These are phyloP conservation scores for Pantherophis alleghaniensis DNA, from an alignment of 2,797 vertebrate genomes.

Conservation along the genomic window DNA sequence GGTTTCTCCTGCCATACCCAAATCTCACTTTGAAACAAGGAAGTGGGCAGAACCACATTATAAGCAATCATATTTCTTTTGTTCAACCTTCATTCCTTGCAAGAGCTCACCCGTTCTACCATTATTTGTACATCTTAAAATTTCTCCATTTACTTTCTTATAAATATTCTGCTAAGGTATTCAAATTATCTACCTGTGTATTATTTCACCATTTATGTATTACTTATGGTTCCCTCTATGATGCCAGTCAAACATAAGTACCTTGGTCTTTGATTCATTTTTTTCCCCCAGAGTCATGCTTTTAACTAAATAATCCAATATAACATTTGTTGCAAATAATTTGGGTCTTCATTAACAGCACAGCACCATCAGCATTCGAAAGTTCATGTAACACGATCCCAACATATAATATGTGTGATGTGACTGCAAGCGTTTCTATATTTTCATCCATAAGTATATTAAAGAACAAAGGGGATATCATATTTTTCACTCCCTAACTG, in stretches of 20 bases:
- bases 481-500: not conserved
- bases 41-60: not conserved
- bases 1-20: not conserved
- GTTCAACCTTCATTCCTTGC: not conserved
- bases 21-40: not conserved
- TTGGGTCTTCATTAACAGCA: not conserved
- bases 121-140: not conserved
- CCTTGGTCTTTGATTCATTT: not conserved
- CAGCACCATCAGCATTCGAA: not conserved
- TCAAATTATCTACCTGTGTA: not conserved
- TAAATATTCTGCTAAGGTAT: not conserved
- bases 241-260: not conserved
- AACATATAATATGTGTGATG: not conserved
- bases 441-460: not conserved
- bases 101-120: not conserved
- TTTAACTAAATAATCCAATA: not conserved
- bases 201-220: not conserved
- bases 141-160: not conserved
- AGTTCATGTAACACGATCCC: not conserved
- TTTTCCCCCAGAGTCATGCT: not conserved
- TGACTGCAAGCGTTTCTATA: not conserved
- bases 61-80: not conserved
- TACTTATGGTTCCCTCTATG: not conserved
- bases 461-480: not conserved
- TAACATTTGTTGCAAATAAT: not conserved